phyloP scores from a whole-genome alignment of 2,888 invertebrate genomes.

The Lathronympha strigana region DNA sequence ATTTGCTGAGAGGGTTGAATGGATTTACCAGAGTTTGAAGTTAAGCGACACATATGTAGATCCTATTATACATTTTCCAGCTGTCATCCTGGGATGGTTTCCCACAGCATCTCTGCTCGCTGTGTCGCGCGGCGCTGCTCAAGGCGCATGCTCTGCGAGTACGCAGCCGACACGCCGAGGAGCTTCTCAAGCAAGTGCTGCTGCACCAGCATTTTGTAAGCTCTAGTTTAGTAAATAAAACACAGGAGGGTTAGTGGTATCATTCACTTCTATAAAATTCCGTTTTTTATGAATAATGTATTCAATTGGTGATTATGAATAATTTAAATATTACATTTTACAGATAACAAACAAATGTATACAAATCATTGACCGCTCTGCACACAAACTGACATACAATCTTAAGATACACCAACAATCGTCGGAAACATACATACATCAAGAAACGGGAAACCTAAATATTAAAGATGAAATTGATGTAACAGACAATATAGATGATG shows the following conservation, averaged over 20 bases:
- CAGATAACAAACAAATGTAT: conserved; percentile 28
- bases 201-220: conserved; percentile 15
- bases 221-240: not conserved
- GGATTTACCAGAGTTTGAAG: too few species aligned
- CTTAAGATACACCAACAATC: not conserved
- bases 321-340: not conserved
- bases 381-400: conserved; percentile 20
- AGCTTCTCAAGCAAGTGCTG: not conserved
- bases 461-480: conserved; percentile 16
- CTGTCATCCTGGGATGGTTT: conserved; percentile 19
- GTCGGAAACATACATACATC: not conserved
- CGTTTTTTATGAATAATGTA: not conserved
- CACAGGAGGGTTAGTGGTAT: too few species aligned
- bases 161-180: conserved; percentile 13
- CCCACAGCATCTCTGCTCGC: conserved; percentile 28
- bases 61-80: conserved; percentile 1
- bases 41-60: too few species aligned
- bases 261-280: too few species aligned
- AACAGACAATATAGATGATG: not conserved
- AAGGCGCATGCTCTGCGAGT: not conserved
- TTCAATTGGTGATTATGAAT: too few species aligned
- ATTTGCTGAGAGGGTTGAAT: too few species aligned
- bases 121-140: conserved; percentile 17
- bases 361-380: conserved; percentile 2
- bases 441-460: not conserved